A percentile compares a stretch with the other conserved stretches of the same genome.
Conservation (phyloP, 2,113 vertebrate species). For the Phycodurus eques region DNA sequence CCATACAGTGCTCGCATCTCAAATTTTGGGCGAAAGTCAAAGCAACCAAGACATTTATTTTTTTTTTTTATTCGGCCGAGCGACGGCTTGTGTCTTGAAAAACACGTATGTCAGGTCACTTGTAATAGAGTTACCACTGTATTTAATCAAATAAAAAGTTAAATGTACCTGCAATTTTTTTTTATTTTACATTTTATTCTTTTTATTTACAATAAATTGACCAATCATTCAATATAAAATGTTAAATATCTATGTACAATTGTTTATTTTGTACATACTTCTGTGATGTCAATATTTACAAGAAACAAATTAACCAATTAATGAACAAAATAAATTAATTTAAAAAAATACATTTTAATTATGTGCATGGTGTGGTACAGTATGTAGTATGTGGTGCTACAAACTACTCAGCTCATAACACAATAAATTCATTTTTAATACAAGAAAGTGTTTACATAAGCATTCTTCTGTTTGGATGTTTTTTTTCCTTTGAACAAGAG, state of each 20-base stretch:
- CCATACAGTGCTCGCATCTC: no score
- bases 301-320: background rate
- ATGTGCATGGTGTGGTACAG: background rate
- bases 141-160: no score
- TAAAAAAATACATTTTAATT: no score
- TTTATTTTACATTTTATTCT: no score
- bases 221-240: background rate
- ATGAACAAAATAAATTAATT: background rate
- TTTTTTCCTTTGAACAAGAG: conserved; percentile 34
- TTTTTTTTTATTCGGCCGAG: no score
- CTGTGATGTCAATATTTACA: background rate
- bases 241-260: background rate
- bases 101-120: no score
- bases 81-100: no score
- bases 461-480: conserved; percentile 55
- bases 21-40: no score
- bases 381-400: background rate
- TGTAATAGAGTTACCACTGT: no score
- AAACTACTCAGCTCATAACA: conserved; percentile 44
- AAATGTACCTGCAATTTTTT: no score
- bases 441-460: conserved; percentile 66
- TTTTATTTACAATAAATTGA: no score
- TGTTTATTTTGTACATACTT: background rate
- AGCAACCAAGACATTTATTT: no score
- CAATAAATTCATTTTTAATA: conserved; percentile 64